These are phyloP conservation scores for Uloborus diversus DNA, from an alignment of 1,140 invertebrate genomes.

Conservation along the genomic window DNA sequence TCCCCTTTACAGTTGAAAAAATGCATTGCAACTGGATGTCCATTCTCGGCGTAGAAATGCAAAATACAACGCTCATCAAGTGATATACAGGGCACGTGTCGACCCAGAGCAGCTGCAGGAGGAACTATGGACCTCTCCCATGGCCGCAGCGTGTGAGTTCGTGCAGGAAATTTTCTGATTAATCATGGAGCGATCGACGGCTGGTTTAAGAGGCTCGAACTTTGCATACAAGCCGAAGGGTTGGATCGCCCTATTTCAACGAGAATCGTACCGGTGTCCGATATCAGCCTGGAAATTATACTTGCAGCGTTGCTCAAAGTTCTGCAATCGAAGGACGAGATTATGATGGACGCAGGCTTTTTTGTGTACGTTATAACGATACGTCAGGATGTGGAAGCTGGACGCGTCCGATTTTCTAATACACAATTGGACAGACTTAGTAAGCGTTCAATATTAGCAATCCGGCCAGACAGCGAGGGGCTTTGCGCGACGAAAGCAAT, in stretches of 20 bases:
- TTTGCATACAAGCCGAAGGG: neutral
- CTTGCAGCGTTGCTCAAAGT: neutral
- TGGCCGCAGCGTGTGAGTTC: no score
- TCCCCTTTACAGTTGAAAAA: no score
- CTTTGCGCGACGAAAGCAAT: neutral
- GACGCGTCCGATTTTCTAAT: neutral
- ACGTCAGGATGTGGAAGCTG: neutral
- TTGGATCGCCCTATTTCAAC: neutral
- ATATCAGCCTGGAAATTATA: neutral
- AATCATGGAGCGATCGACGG: neutral
- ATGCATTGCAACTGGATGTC: no score
- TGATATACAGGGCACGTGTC: no score
- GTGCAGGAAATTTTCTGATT: no score
- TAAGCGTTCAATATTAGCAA: neutral
- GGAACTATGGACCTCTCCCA: no score
- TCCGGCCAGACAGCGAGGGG: neutral
- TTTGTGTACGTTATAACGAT: neutral
- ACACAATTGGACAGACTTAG: neutral
- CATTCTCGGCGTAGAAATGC: no score
- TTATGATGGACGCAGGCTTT: neutral
- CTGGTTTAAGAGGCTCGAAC: neutral
- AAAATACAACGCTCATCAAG: no score
- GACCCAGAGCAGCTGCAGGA: no score
- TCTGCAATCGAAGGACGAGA: constrained; percentile 3
- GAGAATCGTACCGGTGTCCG: neutral